Conservation (phyloP, 2,113 vertebrate genomes). For the Leiothrix lutea region DNA sequence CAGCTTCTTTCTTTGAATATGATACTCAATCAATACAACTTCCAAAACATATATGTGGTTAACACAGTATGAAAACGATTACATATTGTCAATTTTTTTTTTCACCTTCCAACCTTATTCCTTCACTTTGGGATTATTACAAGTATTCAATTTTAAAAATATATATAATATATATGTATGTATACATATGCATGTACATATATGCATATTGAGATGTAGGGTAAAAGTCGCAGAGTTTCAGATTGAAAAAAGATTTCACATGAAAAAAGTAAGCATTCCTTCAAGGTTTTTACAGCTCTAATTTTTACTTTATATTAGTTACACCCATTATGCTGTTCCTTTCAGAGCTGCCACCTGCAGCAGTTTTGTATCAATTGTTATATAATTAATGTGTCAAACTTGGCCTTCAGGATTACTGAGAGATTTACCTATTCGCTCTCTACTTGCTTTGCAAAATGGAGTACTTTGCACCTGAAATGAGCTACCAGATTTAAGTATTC, state of each 20-base stretch:
- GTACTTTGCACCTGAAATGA: not conserved
- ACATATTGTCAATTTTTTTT: rapidly evolving
- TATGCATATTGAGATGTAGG: not conserved
- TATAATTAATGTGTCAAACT: not conserved
- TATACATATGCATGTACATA: rapidly evolving
- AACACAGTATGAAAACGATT: not conserved
- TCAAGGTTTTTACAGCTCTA: not conserved
- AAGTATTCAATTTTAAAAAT: not conserved
- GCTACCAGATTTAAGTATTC: not conserved
- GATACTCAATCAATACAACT: not conserved
- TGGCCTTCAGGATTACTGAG: not conserved
- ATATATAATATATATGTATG: rapidly evolving
- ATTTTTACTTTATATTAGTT: not conserved
- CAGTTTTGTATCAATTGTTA: not conserved
- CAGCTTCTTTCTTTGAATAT: not conserved
- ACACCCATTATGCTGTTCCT: not conserved
- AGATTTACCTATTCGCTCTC: not conserved
- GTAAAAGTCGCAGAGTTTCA: not conserved
- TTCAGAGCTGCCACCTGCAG: not conserved
- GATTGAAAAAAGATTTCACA: not conserved
- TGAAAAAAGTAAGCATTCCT: not conserved
- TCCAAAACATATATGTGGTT: not conserved
- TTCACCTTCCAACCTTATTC: not conserved
- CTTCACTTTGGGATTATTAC: not conserved
- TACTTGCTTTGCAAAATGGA: not conserved